Evolutionary conservation across 2,888 invertebrate species (phyloP).

Genomic region (Resseliella maxima): DNA sequence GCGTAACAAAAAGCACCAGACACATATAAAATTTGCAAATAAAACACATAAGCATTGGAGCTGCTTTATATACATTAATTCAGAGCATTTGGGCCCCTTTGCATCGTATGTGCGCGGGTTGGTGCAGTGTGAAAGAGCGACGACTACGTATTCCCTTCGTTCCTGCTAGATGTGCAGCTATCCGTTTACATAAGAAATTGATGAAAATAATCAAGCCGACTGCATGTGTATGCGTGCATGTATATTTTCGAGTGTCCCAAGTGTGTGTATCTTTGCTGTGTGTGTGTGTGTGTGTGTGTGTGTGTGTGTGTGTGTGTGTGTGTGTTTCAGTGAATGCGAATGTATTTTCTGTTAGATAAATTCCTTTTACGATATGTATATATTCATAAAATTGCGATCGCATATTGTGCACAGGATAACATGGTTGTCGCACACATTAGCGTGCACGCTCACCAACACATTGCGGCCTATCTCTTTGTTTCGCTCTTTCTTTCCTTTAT

Average conservation of each 20-base stretch:
- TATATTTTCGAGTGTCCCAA: not conserved
- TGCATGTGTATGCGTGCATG: not conserved
- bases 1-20: slow-evolving; percentile 28
- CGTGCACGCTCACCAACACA: not conserved
- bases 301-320: not conserved
- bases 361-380: slow-evolving; percentile 23
- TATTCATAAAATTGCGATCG: slow-evolving; percentile 9
- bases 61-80: slow-evolving; percentile 41
- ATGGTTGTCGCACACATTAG: not conserved
- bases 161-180: not conserved
- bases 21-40: slow-evolving; percentile 47
- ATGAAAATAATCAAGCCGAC: slow-evolving; percentile 40
- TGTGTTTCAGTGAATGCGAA: not conserved
- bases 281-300: not conserved
- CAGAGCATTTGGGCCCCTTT: slow-evolving; percentile 23
- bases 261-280: not conserved
- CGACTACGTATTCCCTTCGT: not conserved
- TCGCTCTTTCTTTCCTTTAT: no score
- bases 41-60: slow-evolving; percentile 4
- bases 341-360: slow-evolving; percentile 36
- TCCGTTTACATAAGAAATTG: slow-evolving; percentile 34
- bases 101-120: slow-evolving; percentile 27
- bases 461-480: not conserved
- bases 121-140: not conserved
- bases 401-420: slow-evolving; percentile 1